Evolutionary conservation across 2,888 invertebrate species (phyloP).

Genomic region (Drosophila cognata): DNA sequence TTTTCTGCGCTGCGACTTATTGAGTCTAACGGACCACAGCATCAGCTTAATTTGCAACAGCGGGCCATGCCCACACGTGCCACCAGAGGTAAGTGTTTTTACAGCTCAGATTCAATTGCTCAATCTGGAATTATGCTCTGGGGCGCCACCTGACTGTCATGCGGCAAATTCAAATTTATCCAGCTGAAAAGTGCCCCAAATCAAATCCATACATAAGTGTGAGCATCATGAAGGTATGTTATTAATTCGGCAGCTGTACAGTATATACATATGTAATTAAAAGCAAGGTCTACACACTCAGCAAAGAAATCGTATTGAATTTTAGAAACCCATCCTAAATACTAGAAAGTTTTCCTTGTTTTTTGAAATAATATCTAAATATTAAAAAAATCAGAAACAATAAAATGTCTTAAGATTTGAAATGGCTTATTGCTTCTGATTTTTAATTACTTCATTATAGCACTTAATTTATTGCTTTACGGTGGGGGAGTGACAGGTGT

Average conservation of each 20-base stretch:
- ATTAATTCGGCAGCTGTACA: neutral
- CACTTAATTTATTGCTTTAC: too few relatives aligned
- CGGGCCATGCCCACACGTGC: conserved; percentile 4
- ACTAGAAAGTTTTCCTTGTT: neutral
- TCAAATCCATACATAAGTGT: neutral
- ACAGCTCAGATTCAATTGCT: conserved; percentile 37
- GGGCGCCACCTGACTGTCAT: conserved; percentile 27
- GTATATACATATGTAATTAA: neutral
- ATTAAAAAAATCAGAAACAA: neutral
- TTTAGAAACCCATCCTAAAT: neutral
- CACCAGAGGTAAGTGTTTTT: conserved; percentile 12
- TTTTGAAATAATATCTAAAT: neutral
- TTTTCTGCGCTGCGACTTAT: conserved; percentile 10
- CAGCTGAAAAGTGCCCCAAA: neutral
- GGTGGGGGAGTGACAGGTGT: too few relatives aligned
- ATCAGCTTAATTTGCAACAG: conserved; percentile 8
- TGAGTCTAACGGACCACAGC: conserved; percentile 17
- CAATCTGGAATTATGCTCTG: too few relatives aligned
- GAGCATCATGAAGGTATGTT: neutral
- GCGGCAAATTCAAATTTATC: conserved; percentile 1
- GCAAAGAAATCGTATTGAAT: neutral
- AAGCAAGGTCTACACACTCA: neutral
- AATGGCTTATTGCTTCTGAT: too few relatives aligned
- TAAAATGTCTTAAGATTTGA: neutral
- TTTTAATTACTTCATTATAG: too few relatives aligned